A percentile compares a stretch with the other conserved stretches of the same genome.
These are phyloP conservation scores for Ditula angustiorana DNA, from an alignment of 2,888 invertebrate genomes.

Conservation along the genomic window DNA sequence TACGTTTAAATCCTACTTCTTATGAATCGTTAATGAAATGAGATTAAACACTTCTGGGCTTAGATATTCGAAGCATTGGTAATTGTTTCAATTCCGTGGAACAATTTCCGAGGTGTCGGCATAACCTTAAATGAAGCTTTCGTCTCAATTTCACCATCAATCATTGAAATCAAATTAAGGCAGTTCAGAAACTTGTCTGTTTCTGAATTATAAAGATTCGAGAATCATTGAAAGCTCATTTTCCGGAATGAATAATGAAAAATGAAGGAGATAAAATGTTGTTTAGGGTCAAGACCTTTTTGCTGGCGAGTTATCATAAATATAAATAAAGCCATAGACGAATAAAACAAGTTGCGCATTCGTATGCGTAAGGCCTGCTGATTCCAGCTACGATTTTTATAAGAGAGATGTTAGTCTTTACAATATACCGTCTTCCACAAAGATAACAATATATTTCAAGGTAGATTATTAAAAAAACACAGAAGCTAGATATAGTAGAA, in stretches of 20 bases:
- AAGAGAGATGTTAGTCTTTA: too few species aligned
- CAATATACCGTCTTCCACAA: too few species aligned
- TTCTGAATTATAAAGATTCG: slow-evolving; percentile 27
- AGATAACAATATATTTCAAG: too few species aligned
- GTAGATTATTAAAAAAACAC: too few species aligned
- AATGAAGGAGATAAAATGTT: slow-evolving; percentile 9
- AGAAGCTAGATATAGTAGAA: too few species aligned
- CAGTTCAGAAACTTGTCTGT: slow-evolving; percentile 14
- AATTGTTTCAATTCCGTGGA: not conserved
- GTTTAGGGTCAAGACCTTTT: not conserved
- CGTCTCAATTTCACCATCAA: slow-evolving; percentile 9
- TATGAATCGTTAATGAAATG: too few species aligned
- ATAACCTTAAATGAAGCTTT: not conserved
- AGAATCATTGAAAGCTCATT: slow-evolving; percentile 20
- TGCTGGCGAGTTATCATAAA: not conserved
- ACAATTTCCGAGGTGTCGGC: slow-evolving; percentile 7
- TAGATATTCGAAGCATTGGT: not conserved
- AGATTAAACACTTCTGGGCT: not conserved
- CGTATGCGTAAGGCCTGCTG: too few species aligned
- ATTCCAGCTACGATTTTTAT: too few species aligned
- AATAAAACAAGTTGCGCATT: not conserved
- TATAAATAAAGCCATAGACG: not conserved
- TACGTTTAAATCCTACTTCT: too few species aligned
- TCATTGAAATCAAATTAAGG: slow-evolving; percentile 30
- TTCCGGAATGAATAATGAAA: slow-evolving; percentile 24